Evolutionary conservation across 2,888 invertebrate genomes (phyloP).

Genomic region (Drosophila buzzatii): DNA sequence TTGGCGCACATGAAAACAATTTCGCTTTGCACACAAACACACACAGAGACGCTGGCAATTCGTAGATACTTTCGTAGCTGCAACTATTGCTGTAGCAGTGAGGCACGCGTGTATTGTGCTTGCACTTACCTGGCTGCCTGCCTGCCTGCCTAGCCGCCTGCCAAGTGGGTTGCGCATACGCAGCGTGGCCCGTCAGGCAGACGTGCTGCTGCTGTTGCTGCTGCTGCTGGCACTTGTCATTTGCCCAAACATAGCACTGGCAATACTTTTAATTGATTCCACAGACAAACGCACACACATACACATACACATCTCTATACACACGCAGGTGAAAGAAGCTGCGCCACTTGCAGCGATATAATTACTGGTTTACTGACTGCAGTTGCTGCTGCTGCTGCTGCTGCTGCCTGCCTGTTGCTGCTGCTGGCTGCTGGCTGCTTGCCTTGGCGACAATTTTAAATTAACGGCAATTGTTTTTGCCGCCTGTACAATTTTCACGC

Average conservation of each 20-base stretch:
- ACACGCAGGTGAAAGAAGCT: constrained; percentile 70
- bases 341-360: constrained; percentile 71
- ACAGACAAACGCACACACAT: constrained; percentile 51
- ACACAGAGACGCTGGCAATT: constrained; percentile 25
- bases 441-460: constrained; percentile 78
- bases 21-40: constrained; percentile 60
- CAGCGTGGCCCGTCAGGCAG: constrained; percentile 28
- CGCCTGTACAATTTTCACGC: constrained; percentile 78
- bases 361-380: constrained; percentile 68
- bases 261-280: constrained; percentile 81
- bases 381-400: constrained; percentile 18
- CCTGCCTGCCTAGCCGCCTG: constrained; percentile 33
- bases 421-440: constrained; percentile 21
- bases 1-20: constrained; percentile 79
- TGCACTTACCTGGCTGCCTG: constrained; percentile 29
- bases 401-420: background rate
- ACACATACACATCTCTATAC: constrained; percentile 10
- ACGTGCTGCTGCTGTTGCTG: constrained; percentile 17
- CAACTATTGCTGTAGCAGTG: constrained; percentile 28
- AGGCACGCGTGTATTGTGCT: constrained; percentile 57
- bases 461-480: constrained; percentile 78
- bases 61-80: constrained; percentile 56
- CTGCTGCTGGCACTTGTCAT: constrained; percentile 70
- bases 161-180: constrained; percentile 72
- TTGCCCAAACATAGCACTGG: constrained; percentile 74